phyloP scores from a whole-genome alignment of 2,888 invertebrate genomes.

The Lumbricus terrestris region DNA sequence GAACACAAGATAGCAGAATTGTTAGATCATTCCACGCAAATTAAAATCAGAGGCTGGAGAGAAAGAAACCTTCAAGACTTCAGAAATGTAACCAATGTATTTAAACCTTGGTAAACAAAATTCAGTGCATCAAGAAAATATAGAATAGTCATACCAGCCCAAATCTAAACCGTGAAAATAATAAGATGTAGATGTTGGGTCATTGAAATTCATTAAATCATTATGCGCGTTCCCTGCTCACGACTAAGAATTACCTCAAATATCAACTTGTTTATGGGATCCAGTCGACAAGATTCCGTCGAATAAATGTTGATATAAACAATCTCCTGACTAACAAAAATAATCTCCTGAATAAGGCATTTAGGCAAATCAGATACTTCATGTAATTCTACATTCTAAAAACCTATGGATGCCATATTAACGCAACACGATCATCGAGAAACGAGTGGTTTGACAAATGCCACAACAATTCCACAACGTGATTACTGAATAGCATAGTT shows the following conservation, averaged over 20 bases:
- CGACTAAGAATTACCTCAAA: background rate
- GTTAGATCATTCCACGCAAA: too few species aligned
- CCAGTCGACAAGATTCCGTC: background rate
- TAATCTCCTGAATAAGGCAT: background rate
- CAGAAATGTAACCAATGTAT: too few species aligned
- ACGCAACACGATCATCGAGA: background rate
- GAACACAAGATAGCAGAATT: background rate
- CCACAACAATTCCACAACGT: background rate
- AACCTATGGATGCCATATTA: background rate
- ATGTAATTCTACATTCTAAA: background rate
- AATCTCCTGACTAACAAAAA: too few species aligned
- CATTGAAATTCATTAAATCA: background rate
- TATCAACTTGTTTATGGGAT: background rate
- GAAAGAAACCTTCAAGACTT: too few species aligned
- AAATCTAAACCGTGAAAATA: background rate
- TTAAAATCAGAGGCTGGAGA: too few species aligned
- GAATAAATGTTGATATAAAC: too few species aligned
- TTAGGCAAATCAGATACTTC: background rate
- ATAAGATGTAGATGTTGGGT: background rate
- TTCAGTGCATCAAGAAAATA: background rate
- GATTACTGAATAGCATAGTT: too few species aligned
- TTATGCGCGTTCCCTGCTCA: background rate
- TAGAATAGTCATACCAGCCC: background rate
- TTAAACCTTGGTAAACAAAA: too few species aligned
- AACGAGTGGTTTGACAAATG: background rate